Conservation (phyloP, 2,797 vertebrate genomes). For the Tympanoctomys barrerae region DNA sequence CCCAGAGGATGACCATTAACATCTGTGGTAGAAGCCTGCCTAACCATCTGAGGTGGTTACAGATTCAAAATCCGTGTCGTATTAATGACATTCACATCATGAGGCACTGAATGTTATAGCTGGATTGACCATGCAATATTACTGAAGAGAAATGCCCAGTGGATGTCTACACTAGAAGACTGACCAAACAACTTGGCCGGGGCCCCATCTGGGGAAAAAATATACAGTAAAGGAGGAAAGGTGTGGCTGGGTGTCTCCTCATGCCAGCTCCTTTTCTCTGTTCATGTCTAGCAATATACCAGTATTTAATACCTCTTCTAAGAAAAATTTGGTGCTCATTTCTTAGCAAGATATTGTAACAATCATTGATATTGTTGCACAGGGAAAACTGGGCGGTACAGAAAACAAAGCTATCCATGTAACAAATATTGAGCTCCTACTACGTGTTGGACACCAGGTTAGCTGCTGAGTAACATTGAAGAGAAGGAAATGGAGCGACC, state of each 20-base stretch:
- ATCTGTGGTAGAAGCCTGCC: background rate
- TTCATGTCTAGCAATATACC: background rate
- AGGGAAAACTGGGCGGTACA: background rate
- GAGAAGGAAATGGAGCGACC: background rate
- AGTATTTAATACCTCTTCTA: background rate
- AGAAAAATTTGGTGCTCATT: background rate
- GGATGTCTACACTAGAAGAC: background rate
- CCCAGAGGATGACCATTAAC: background rate
- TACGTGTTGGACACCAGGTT: background rate
- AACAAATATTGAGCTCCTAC: background rate
- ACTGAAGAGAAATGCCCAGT: constrained; percentile 33
- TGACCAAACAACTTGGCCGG: constrained; percentile 1
- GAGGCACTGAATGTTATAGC: background rate
- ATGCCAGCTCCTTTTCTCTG: background rate
- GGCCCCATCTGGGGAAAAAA: background rate
- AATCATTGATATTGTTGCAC: background rate
- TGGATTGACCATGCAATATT: background rate
- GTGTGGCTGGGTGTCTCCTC: background rate
- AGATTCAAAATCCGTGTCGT: background rate
- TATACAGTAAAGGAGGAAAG: constrained; percentile 22
- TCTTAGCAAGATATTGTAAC: background rate
- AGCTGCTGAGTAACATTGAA: background rate
- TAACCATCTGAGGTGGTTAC: background rate
- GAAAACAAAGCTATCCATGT: constrained; percentile 12
- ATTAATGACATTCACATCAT: background rate